These are phyloP conservation scores for Uromys caudimaculatus DNA, from an alignment of 2,797 vertebrate species.

Conservation along the genomic window DNA sequence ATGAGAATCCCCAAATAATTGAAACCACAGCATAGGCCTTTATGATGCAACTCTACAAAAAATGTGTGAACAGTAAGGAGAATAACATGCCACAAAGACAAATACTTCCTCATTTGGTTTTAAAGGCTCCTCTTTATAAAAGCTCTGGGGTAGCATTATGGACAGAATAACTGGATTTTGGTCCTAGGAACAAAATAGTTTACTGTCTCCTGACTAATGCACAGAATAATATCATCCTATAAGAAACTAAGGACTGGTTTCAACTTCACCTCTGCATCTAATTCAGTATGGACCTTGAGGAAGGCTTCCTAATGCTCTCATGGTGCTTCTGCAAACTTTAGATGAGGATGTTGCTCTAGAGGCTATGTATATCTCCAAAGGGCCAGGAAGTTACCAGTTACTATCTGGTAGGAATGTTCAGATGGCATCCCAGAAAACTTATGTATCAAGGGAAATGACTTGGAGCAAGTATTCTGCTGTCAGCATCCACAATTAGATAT, in stretches of 20 bases:
- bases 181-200: background rate
- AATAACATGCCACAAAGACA: background rate
- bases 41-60: background rate
- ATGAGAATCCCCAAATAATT: background rate
- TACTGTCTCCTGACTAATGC: background rate
- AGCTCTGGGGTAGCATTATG: background rate
- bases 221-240: background rate
- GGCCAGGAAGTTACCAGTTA: background rate
- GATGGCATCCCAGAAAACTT: background rate
- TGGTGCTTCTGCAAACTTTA: background rate
- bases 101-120: background rate
- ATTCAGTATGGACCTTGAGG: background rate
- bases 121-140: background rate
- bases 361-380: background rate
- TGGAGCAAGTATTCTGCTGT: background rate
- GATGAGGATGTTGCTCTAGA: background rate
- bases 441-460: background rate
- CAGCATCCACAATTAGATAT: background rate
- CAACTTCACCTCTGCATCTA: background rate
- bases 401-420: background rate
- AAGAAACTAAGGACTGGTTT: background rate
- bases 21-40: background rate
- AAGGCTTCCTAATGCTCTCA: background rate
- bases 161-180: background rate
- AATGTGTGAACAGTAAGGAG: background rate